Percentiles rank a stretch among this genome's conserved stretches.
phyloP scores from a whole-genome alignment of 1,140 invertebrate genomes.

The Heliconius hewitsoni region DNA sequence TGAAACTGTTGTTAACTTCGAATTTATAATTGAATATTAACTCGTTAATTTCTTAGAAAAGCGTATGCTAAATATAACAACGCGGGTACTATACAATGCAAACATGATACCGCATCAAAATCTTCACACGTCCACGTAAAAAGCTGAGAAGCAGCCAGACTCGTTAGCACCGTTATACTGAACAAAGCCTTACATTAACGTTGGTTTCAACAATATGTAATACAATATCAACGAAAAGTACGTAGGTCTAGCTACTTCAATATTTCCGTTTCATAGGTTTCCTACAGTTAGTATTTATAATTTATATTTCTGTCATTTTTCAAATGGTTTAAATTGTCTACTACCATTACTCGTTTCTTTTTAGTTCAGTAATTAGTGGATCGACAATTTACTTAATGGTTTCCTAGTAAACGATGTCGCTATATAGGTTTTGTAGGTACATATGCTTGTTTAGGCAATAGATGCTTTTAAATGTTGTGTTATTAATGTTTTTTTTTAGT shows the following conservation, averaged over 20 bases:
- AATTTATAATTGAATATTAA: conserved; percentile 37
- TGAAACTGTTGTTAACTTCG: conserved; percentile 18
- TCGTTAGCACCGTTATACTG: conserved; percentile 25
- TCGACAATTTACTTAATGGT: conserved; percentile 43
- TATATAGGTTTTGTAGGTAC: not conserved
- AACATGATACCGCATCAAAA: conserved; percentile 39
- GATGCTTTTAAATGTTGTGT: conserved; percentile 20
- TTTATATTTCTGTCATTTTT: not conserved
- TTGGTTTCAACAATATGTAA: conserved; percentile 13
- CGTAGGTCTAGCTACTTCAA: not conserved
- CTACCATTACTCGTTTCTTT: conserved; percentile 11
- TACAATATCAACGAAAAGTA: conserved; percentile 10
- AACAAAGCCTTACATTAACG: conserved; percentile 28
- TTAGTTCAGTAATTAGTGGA: conserved; percentile 35
- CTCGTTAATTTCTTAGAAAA: conserved; percentile 19
- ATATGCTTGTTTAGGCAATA: conserved; percentile 19
- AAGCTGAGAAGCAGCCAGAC: conserved; percentile 24
- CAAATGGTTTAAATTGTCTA: conserved; percentile 3
- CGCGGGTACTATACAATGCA: conserved; percentile 19
- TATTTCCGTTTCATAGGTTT: not conserved
- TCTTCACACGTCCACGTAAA: conserved; percentile 31
- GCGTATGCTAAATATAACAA: conserved; percentile 11
- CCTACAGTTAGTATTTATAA: not conserved
- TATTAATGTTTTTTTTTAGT: not conserved
- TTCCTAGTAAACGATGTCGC: conserved; percentile 32